These are phyloP conservation scores for Macrotis lagotis DNA, from an alignment of 2,113 vertebrate genomes.

Conservation along the genomic window DNA sequence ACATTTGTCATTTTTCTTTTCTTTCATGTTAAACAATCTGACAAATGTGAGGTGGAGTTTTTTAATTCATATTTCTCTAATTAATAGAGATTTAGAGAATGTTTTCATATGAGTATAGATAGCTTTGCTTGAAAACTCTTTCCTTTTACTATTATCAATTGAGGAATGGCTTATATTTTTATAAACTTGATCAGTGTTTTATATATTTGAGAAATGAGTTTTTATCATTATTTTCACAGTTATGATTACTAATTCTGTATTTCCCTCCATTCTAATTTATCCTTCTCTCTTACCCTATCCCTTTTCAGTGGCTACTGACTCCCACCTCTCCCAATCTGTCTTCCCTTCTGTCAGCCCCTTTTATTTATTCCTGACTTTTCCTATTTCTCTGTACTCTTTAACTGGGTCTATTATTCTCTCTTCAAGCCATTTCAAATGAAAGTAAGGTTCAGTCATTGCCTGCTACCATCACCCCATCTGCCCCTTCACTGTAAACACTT, in stretches of 20 bases:
- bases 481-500: too few relatives aligned
- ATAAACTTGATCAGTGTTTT: neutral
- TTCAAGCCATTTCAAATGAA: neutral
- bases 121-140: neutral
- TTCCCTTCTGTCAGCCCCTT: neutral
- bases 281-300: neutral
- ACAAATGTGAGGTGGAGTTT: neutral
- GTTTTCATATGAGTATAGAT: neutral
- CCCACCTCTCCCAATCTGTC: neutral
- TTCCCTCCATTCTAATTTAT: neutral
- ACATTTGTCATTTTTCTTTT: too few relatives aligned
- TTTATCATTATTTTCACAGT: neutral
- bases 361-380: neutral
- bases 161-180: neutral
- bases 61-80: neutral
- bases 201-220: neutral
- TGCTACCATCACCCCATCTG: too few relatives aligned
- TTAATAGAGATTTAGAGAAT: neutral
- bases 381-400: neutral
- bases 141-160: neutral
- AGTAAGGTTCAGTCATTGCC: too few relatives aligned
- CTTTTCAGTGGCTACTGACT: too few relatives aligned
- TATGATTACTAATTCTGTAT: neutral
- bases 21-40: neutral
- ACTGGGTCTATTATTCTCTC: neutral